These are phyloP conservation scores for Todiramphus chloris DNA, from an alignment of 2,113 vertebrate genomes.

Conservation along the genomic window DNA sequence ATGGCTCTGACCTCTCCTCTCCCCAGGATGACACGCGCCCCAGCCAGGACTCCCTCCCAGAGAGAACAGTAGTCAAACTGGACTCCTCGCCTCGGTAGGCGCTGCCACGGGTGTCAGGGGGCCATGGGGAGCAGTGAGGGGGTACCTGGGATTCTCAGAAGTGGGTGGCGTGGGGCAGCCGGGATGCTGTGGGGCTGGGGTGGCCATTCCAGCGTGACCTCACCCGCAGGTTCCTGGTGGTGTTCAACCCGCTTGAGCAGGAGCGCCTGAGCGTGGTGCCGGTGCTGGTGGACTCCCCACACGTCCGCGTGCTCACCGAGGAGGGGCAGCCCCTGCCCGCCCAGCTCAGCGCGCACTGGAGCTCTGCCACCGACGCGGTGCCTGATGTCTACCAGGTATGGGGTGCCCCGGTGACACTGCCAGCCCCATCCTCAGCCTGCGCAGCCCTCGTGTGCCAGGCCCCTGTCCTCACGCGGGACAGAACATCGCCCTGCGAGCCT, in stretches of 20 bases:
- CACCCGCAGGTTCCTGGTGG: slow-evolving; percentile 84
- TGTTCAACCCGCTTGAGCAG: slow-evolving; percentile 93
- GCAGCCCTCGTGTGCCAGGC: neutral
- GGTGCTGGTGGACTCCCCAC: slow-evolving; percentile 83
- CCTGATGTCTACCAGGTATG: slow-evolving; percentile 86
- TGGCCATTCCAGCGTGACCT: neutral
- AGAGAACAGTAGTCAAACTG: slow-evolving; percentile 88
- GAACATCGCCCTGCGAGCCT: rapidly evolving
- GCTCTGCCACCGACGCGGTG: slow-evolving; percentile 79
- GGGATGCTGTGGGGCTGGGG: neutral
- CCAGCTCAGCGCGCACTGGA: slow-evolving; percentile 88
- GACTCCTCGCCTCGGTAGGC: slow-evolving; percentile 84
- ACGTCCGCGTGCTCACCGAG: slow-evolving; percentile 84
- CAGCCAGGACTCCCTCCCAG: slow-evolving; percentile 90
- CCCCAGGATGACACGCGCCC: slow-evolving; percentile 86
- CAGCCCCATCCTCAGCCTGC: neutral
- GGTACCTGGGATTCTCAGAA: neutral
- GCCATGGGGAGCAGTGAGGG: neutral
- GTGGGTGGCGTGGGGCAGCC: neutral
- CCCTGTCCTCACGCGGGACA: rapidly evolving
- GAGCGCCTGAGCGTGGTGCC: slow-evolving; percentile 87
- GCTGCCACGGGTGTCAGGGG: rapidly evolving
- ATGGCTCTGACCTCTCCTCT: neutral
- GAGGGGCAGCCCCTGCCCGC: slow-evolving; percentile 88
- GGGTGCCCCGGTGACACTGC: neutral